Conservation (phyloP, 1,140 invertebrate genomes). For the Lasioglossum albipes region DNA sequence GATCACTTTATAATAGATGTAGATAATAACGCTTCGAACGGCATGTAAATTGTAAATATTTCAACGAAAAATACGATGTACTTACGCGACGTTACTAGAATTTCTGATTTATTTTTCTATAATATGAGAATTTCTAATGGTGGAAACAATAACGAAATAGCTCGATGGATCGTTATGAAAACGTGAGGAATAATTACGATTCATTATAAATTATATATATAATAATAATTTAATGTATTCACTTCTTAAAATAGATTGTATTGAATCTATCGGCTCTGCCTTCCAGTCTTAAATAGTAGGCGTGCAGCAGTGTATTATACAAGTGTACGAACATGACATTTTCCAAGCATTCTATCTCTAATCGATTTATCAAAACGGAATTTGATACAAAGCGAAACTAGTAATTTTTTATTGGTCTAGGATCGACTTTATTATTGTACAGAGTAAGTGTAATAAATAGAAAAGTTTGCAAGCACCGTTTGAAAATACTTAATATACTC, state of each 20-base stretch:
- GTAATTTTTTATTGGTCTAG: background rate
- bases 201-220: too few species aligned
- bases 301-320: too few species aligned
- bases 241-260: too few species aligned
- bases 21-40: background rate
- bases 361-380: too few species aligned
- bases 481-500: background rate
- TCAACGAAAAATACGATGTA: background rate
- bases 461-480: background rate
- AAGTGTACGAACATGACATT: too few species aligned
- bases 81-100: slow-evolving; percentile 20
- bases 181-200: too few species aligned
- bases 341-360: too few species aligned
- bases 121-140: background rate
- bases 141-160: background rate
- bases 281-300: too few species aligned
- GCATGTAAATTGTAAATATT: slow-evolving; percentile 49
- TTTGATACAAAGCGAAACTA: background rate
- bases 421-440: slow-evolving; percentile 5
- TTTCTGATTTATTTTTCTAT: slow-evolving; percentile 13
- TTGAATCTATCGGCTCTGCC: too few species aligned
- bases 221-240: too few species aligned
- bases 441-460: slow-evolving; percentile 7
- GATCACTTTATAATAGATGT: slow-evolving; percentile 72
- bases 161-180: background rate